These are phyloP conservation scores for Pygathrix nemaeus DNA, from an alignment of 2,113 vertebrate genomes.

Conservation along the genomic window DNA sequence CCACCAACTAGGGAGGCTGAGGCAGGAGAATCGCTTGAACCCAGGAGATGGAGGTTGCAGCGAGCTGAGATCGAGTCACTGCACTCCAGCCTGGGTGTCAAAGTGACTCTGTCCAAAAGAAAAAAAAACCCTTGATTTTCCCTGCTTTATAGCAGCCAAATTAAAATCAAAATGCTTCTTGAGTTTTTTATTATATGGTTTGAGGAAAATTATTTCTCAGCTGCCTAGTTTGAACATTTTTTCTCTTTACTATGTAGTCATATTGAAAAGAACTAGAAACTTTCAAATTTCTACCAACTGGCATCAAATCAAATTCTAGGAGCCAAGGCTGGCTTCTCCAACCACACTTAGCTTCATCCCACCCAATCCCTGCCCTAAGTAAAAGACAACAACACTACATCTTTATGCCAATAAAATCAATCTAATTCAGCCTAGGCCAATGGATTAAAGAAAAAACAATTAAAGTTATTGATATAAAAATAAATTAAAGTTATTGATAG, in stretches of 20 bases:
- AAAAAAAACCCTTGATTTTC: background rate
- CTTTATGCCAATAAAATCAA: slow-evolving; percentile 38
- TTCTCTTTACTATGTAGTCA: slow-evolving; percentile 68
- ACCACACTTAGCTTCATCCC: background rate
- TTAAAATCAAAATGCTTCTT: slow-evolving; percentile 72
- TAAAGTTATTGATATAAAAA: slow-evolving; percentile 15
- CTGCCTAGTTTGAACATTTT: slow-evolving; percentile 67
- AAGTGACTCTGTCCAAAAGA: no score
- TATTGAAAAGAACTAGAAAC: slow-evolving; percentile 64
- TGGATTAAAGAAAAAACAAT: slow-evolving; percentile 41
- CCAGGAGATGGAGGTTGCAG: no score
- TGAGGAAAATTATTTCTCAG: slow-evolving; percentile 68
- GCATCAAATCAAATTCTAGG: slow-evolving; percentile 33
- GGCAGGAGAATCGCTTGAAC: no score
- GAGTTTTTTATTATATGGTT: slow-evolving; percentile 65
- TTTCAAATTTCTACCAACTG: slow-evolving; percentile 69
- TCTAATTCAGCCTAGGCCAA: background rate
- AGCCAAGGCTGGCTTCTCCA: slow-evolving; percentile 32
- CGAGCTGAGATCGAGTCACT: no score
- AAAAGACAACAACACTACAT: slow-evolving; percentile 13
- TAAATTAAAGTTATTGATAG: slow-evolving; percentile 31
- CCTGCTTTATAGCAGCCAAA: slow-evolving; percentile 55
- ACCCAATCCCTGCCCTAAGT: background rate
- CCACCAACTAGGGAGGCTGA: no score
- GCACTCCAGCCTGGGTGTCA: no score